These are phyloP conservation scores for Neotoma lepida DNA, from an alignment of 2,113 vertebrate genomes.

Conservation along the genomic window DNA sequence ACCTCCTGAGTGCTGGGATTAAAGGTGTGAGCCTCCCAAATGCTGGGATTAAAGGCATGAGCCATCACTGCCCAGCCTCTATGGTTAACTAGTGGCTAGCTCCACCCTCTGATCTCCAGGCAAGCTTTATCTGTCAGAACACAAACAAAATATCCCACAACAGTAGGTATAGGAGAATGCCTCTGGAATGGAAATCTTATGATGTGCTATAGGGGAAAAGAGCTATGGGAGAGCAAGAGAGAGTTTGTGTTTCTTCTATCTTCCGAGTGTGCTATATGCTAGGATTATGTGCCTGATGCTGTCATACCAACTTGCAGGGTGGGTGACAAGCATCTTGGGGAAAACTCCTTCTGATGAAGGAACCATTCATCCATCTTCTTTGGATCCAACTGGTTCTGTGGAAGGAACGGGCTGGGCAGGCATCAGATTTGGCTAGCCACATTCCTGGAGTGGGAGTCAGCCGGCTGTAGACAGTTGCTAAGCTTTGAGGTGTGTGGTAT, in stretches of 20 bases:
- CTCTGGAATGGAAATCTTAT: neutral
- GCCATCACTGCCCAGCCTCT: no score
- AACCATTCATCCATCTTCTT: neutral
- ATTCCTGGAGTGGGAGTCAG: neutral
- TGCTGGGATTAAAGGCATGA: no score
- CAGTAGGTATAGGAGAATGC: rapidly evolving
- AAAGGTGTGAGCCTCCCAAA: no score
- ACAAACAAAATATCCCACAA: no score
- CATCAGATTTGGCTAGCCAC: neutral
- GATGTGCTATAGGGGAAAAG: neutral
- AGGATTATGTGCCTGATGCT: neutral
- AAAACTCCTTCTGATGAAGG: neutral
- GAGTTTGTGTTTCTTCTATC: neutral
- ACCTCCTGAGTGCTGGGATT: no score
- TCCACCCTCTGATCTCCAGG: no score
- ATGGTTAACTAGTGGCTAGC: no score
- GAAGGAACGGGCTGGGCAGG: neutral
- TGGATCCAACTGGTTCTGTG: neutral
- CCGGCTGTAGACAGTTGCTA: neutral
- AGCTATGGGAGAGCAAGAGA: neutral
- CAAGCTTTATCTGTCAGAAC: no score
- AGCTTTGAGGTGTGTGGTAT: neutral
- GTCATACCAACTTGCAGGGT: neutral
- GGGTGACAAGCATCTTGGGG: neutral
- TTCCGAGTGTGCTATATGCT: neutral